These are phyloP conservation scores for Acronicta alni DNA, from an alignment of 2,888 invertebrate species.

Conservation along the genomic window DNA sequence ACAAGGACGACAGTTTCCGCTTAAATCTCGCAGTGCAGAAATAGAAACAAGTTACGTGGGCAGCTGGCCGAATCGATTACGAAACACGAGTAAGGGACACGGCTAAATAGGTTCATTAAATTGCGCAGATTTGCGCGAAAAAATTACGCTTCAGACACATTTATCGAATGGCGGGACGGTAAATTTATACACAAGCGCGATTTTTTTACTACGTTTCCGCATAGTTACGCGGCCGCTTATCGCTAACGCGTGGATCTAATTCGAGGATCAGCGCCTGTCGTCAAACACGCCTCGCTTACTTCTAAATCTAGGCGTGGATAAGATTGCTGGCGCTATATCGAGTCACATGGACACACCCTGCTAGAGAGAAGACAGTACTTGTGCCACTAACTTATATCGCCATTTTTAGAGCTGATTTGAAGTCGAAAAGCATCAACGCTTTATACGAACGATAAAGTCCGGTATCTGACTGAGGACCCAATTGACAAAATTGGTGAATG, in stretches of 20 bases:
- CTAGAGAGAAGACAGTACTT: slow-evolving; percentile 30
- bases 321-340: slow-evolving; percentile 66
- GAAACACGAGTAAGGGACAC: slow-evolving; percentile 79
- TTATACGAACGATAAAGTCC: slow-evolving; percentile 13
- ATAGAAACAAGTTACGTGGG: slow-evolving; percentile 84
- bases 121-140: slow-evolving; percentile 71
- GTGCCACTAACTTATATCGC: slow-evolving; percentile 6
- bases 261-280: slow-evolving; percentile 81
- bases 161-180: slow-evolving; percentile 79
- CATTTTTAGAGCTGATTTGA: slow-evolving; percentile 13
- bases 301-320: slow-evolving; percentile 75
- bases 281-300: slow-evolving; percentile 75
- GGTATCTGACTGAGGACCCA: slow-evolving; percentile 12
- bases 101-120: slow-evolving; percentile 72
- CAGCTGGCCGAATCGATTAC: slow-evolving; percentile 76
- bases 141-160: slow-evolving; percentile 77
- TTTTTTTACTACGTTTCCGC: slow-evolving; percentile 86
- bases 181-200: slow-evolving; percentile 84
- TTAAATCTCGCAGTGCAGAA: slow-evolving; percentile 73
- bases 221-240: slow-evolving; percentile 81
- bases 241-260: slow-evolving; percentile 81
- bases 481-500: slow-evolving; percentile 33
- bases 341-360: slow-evolving; percentile 63
- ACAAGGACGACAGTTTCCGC: slow-evolving; percentile 75
- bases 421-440: slow-evolving; percentile 8